Base-by-base conservation (phyloP, 2,888 invertebrate species). In the Auanema freiburgensis region DNA sequence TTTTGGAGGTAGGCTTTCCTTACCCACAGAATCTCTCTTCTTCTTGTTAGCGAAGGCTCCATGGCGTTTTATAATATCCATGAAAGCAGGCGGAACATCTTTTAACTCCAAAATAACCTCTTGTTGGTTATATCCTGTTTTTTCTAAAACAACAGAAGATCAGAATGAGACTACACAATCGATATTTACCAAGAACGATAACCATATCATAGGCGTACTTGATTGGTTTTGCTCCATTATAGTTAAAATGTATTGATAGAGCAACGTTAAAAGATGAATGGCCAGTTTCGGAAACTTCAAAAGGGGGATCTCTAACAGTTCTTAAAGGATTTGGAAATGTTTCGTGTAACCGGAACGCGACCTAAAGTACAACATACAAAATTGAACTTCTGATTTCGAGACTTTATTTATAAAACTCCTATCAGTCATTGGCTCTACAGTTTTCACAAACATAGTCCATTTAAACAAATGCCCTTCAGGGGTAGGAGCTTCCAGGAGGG, bases 201-300 rank as follows among this genome's bases (percentile, higher is more conserved):
- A 51, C 11, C 62, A 62, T 62, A 40, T 62, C 62, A 23, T 62
- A 62, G 24, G 42, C 21, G 25, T 57, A 57, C 23, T 62, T 62
- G 24, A 62, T 42, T 11, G 63, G 18, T 53, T 63, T 63, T 10
- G 63, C 58, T 24, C 63, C 63, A 8, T 57, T 57, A 43, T 52
- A 58, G 43, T 51, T 54, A 40, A 63, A 63, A 51, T 52, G 40
- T 0, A 63, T 58, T 21, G 55, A 41, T 8, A 63, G 12, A 14
- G 12, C 8, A 2, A 44, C 41, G 23, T 23, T 12, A 40, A 63
- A 63, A 8, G 58, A 58, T 18, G 53, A 57, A 50, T 52, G 58
- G 24, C 58, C 57, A 5, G 58, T 58, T 24, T 63, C 63, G 4
- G 56, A 49, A 12, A 58, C 58, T 40, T 63, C 52, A 54, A 63